Evolutionary conservation across 2,888 invertebrate species (phyloP), one percentile per base, ranked within the genome.

Genomic region (Dolichopus griseipennis): DNA sequence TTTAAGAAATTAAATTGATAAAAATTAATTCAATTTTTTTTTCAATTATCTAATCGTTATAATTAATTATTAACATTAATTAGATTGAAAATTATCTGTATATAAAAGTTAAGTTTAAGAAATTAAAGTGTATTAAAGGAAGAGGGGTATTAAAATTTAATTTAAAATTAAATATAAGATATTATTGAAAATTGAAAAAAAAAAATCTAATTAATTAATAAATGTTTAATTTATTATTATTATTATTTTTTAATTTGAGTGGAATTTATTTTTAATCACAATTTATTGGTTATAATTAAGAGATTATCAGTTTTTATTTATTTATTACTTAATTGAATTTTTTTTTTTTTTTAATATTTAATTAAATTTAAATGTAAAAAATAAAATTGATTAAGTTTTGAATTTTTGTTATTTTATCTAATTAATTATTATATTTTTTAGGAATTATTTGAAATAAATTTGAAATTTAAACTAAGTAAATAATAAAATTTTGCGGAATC

Each of bases 31-130:
- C 15, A 52, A 52, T 52, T 52, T 18, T 52, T 52, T 52, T 18
- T 52, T 52, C 15, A 18, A 15, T 52, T 52, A 52, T 52, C 52
- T 52, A 18, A 52, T 52, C 52, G 18, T 18, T 18, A 52, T 52
- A 52, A 52, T 52, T 52, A 52, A 52, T 52, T 52, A 52, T 52
- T 37, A 52, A 52, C 52, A 52, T 52, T 52, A 52, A 52, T 52
- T 43, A 43, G 43, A 43, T 15, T 43, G 43, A 43, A 43, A 43
- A 3, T 43, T 52, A 52, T 52, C 52, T 52, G n/a, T n/a, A n/a
- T n/a, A 52, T 52, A 52, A 52, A 52, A 52, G 12, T 41, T 41
- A 6, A 41, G 5, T 27, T 27, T 27, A 27, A 27, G n/a, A 27
- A 27, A 27, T 27, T 27, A 4, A 27, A 27, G 27, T 27, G 3